Evolutionary conservation across 2,113 vertebrate genomes (phyloP).

Genomic region (Myotis davidii): DNA sequence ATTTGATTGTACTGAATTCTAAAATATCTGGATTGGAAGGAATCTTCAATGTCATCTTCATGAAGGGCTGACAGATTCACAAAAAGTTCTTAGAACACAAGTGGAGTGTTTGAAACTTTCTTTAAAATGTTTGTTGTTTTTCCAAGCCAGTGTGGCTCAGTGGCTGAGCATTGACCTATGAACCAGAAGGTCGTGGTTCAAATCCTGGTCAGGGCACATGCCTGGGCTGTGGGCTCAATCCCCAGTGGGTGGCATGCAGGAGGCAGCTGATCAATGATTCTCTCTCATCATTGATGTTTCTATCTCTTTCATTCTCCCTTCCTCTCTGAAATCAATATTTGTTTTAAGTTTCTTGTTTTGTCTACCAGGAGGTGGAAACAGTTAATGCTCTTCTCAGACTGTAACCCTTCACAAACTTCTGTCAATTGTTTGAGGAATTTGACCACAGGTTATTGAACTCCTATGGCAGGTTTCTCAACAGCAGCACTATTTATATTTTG

Average conservation of each 20-base stretch:
- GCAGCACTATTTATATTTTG: background rate
- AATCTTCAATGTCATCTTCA: background rate
- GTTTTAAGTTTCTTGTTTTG: background rate
- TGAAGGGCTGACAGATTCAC: background rate
- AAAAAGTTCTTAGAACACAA: constrained; percentile 8
- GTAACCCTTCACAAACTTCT: background rate
- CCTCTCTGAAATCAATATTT: no score
- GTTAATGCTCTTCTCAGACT: background rate
- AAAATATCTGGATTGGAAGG: background rate
- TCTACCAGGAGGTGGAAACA: background rate
- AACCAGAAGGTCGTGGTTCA: no score
- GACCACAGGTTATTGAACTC: background rate
- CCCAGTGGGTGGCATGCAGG: no score
- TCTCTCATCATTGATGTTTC: no score
- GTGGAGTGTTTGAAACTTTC: background rate
- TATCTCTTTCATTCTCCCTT: no score
- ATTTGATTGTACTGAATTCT: background rate
- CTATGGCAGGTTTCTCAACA: background rate
- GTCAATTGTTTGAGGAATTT: background rate
- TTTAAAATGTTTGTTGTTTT: background rate
- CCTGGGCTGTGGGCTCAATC: no score
- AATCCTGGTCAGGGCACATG: no score
- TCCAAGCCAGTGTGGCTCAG: no score
- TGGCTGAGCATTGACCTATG: no score
- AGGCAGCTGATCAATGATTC: no score